Percentiles rank a stretch among this genome's conserved stretches.
Conservation (phyloP, 2,113 vertebrate genomes). For the Climacteris rufus region DNA sequence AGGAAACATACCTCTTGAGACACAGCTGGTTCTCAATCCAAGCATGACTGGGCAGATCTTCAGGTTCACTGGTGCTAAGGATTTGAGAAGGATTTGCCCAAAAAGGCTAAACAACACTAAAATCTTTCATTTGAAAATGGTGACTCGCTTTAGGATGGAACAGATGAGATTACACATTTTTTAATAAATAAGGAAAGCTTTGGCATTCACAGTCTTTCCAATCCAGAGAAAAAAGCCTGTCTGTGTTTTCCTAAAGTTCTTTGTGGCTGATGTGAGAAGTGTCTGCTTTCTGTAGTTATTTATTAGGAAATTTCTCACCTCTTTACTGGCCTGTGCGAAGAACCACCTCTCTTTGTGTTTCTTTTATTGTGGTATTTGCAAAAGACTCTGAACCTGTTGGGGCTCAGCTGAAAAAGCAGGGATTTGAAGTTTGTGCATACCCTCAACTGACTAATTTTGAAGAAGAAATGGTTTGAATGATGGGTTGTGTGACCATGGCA, state of each 20-base stretch:
- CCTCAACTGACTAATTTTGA: not conserved
- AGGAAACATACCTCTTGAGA: not conserved
- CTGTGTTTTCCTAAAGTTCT: not conserved
- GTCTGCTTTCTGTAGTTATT: not conserved
- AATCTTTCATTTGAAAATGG: not conserved
- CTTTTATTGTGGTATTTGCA: not conserved
- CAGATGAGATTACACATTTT: not conserved
- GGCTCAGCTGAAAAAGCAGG: not conserved
- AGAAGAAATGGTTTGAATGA: not conserved
- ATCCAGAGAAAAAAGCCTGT: not conserved
- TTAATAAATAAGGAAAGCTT: not conserved
- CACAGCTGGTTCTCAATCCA: not conserved
- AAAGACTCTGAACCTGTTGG: not conserved
- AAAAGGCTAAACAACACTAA: not conserved
- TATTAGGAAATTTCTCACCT: not conserved
- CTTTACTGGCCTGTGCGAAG: not conserved
- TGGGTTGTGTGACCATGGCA: accelerated
- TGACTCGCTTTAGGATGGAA: not conserved
- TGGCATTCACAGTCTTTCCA: not conserved
- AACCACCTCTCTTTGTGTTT: not conserved
- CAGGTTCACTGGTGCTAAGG: not conserved
- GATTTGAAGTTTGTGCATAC: not conserved
- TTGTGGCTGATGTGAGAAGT: not conserved
- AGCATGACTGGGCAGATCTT: not conserved
- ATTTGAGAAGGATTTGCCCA: not conserved